Conservation (phyloP, 2,113 vertebrate species). For the Lepidothrix coronata region DNA sequence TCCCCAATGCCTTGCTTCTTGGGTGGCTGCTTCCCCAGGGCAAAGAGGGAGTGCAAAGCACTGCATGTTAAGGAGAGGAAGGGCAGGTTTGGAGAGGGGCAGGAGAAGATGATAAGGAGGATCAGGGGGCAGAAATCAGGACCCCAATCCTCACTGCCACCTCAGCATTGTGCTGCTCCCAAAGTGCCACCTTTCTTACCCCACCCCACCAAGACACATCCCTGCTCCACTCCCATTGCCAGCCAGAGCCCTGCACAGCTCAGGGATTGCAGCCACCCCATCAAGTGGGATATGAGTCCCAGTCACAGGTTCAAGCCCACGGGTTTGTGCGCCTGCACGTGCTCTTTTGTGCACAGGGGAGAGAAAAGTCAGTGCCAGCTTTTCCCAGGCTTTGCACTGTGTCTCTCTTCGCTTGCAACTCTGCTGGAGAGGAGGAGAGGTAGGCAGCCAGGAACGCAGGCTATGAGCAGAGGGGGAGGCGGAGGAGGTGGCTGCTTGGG, state of each 20-base stretch:
- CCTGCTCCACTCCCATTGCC: neutral
- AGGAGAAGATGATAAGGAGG: neutral
- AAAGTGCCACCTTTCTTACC: neutral
- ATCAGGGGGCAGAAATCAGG: rapidly evolving
- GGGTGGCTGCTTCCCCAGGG: neutral
- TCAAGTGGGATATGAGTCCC: neutral
- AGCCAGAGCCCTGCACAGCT: neutral
- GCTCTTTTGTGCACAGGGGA: neutral
- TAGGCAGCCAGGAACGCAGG: constrained; percentile 44
- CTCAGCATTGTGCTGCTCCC: neutral
- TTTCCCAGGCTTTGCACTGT: constrained; percentile 25
- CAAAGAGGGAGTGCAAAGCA: rapidly evolving
- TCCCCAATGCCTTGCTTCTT: neutral
- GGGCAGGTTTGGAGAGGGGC: neutral
- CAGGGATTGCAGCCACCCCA: rapidly evolving
- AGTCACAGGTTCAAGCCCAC: neutral
- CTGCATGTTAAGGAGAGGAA: neutral
- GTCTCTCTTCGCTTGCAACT: neutral
- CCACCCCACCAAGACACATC: neutral
- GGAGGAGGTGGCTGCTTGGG: neutral
- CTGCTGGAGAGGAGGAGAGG: neutral
- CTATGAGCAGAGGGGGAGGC: constrained; percentile 28
- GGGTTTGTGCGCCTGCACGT: neutral
- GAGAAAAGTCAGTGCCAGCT: neutral
- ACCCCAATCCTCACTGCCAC: neutral